Conservation (phyloP, 2,797 vertebrate species). For the Melanotaenia nigrans region DNA sequence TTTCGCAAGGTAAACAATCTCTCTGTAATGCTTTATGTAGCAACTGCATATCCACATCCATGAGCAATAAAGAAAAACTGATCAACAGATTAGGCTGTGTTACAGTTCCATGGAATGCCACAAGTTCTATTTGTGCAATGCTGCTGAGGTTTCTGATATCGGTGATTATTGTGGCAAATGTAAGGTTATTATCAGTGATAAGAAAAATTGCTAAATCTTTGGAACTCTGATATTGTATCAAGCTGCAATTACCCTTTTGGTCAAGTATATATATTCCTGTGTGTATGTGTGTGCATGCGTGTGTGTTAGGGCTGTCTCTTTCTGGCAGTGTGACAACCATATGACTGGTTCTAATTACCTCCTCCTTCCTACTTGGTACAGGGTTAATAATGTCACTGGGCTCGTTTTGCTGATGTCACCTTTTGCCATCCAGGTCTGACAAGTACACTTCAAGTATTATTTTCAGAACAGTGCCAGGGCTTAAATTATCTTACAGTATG, state of each 20-base stretch:
- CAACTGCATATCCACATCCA: neutral
- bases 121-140: neutral
- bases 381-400: conserved; percentile 73
- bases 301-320: conserved; percentile 35
- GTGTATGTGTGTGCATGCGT: conserved; percentile 21
- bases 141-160: neutral
- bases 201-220: neutral
- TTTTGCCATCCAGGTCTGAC: conserved; percentile 55
- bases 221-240: neutral
- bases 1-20: neutral
- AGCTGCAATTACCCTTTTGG: conserved; percentile 23
- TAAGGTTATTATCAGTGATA: neutral
- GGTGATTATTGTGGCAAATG: conserved; percentile 10
- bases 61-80: neutral
- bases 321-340: conserved; percentile 59
- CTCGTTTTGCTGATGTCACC: conserved; percentile 55
- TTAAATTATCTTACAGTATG: neutral
- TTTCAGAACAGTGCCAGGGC: neutral
- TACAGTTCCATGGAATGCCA: conserved; percentile 1
- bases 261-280: neutral
- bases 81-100: neutral
- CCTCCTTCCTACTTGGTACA: conserved; percentile 57
- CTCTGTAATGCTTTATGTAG: neutral
- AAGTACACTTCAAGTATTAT: conserved; percentile 4
- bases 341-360: conserved; percentile 73